Base-by-base conservation (phyloP, 2,888 invertebrate genomes). In the Nephrotoma flavescens region DNA sequence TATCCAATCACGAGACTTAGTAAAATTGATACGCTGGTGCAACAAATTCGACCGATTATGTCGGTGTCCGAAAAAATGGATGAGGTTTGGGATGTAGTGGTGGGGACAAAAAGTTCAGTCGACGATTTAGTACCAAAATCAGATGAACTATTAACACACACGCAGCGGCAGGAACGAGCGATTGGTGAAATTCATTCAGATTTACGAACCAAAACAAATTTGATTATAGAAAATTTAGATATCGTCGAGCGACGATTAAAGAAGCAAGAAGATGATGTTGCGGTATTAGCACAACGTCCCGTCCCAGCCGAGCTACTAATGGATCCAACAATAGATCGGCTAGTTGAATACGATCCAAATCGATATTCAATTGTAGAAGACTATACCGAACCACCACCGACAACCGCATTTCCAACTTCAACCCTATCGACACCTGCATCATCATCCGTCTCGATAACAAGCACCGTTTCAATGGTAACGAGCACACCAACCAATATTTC, bases 11-110 rank as follows among this genome's bases (percentile, higher is more conserved):
- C 93, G 12, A 94, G 94, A 89, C 93, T 93, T 12, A 96, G 95
- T 90, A 97, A 96, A 92, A 94, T 97, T 88, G 96, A 97, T 91
- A 94, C 94, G 4, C 93, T 97, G 44, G 96, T 96, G 0, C 95
- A 95, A 89, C 96, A 96, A 92, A 96, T 97, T 90, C 94, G 95
- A 88, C 97, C 97, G 0, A 96, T 97, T 92, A 94, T 96, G 89
- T 95, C 95, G 87, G 96, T 97, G 0, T 96, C 96, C 0, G 96
- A 96, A 90, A 97, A 97, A 91, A 97, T 97, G 96, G 97, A 97
- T 89, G 96, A 97, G 91, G 96, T 97, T 4, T 97, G 97, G 97
- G 95, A 96, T 90, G 96, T 97, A 4, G 96, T 97, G 11, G 96
- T 97, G 0, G 97, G 97, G 12, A 97, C 97, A 3, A 97, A 97